Conservation (phyloP, 1,140 invertebrate species). For the Heliconius hewitsoni region DNA sequence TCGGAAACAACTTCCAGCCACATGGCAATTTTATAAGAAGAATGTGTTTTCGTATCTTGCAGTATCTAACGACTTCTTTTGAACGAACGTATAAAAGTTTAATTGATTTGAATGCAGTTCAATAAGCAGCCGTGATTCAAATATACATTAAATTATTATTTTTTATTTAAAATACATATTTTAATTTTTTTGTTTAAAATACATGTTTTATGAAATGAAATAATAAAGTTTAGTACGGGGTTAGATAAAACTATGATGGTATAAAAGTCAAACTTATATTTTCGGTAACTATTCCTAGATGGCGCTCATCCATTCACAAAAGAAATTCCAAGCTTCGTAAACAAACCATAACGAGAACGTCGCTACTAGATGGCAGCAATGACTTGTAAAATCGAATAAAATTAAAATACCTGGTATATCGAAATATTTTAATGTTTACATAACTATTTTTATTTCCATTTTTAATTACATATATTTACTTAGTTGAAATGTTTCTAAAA, state of each 20-base stretch:
- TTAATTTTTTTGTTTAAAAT: no score
- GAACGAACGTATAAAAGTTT: no score
- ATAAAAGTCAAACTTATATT: not conserved
- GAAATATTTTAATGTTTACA: not conserved
- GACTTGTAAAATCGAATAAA: slow-evolving; percentile 9
- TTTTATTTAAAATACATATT: no score
- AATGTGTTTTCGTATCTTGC: no score
- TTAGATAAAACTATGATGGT: not conserved
- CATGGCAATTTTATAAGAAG: no score
- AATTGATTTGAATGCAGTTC: no score
- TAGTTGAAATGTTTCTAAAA: not conserved
- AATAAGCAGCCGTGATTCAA: no score
- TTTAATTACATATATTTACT: not conserved
- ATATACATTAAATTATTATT: no score
- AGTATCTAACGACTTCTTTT: no score
- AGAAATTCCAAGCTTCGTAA: not conserved
- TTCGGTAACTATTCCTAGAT: not conserved
- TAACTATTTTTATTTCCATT: not conserved
- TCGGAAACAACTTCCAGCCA: no score
- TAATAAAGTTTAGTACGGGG: no score
- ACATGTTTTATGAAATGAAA: no score
- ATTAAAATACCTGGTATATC: not conserved
- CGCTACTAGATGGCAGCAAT: slow-evolving; percentile 4
- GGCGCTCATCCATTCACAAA: not conserved
- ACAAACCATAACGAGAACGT: slow-evolving; percentile 1